These are phyloP conservation scores for Diarsia mendica DNA, from an alignment of 2,888 invertebrate genomes.

Conservation along the genomic window DNA sequence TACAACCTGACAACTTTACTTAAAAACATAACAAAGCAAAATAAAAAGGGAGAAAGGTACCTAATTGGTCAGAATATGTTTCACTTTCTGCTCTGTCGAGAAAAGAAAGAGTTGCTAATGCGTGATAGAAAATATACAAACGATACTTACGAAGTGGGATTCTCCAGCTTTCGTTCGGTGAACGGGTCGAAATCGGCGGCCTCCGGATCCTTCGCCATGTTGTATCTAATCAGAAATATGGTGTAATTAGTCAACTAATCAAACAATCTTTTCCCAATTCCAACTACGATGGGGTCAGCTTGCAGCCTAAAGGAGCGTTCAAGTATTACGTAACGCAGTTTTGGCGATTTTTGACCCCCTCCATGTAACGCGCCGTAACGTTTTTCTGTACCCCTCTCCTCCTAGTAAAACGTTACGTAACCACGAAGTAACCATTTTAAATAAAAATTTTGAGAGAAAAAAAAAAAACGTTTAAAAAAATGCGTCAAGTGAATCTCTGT, in stretches of 20 bases:
- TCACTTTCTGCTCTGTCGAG: conserved; percentile 16
- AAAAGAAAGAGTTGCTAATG: conserved; percentile 8
- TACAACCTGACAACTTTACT: background rate
- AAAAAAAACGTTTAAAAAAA: too few relatives aligned
- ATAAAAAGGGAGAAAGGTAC: background rate
- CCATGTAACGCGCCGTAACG: too few relatives aligned
- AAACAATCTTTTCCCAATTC: background rate
- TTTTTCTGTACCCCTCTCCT: too few relatives aligned
- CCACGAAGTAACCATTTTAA: too few relatives aligned
- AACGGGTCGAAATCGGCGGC: conserved; percentile 94
- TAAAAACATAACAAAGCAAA: background rate
- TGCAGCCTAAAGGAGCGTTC: background rate
- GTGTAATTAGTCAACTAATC: conserved; percentile 21
- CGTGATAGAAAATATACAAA: conserved; percentile 5
- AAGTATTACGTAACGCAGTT: too few relatives aligned
- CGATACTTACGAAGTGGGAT: conserved; percentile 95
- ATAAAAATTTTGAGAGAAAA: too few relatives aligned
- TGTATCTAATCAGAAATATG: conserved; percentile 87
- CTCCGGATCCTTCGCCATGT: conserved; percentile 92
- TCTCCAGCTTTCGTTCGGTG: conserved; percentile 92
- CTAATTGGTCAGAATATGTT: background rate
- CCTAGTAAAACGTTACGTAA: too few relatives aligned
- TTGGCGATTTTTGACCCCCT: too few relatives aligned
- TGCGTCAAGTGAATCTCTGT: too few relatives aligned
- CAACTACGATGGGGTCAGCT: background rate